Evolutionary conservation across 2,888 invertebrate genomes (phyloP).

Genomic region (Conus canariensis): DNA sequence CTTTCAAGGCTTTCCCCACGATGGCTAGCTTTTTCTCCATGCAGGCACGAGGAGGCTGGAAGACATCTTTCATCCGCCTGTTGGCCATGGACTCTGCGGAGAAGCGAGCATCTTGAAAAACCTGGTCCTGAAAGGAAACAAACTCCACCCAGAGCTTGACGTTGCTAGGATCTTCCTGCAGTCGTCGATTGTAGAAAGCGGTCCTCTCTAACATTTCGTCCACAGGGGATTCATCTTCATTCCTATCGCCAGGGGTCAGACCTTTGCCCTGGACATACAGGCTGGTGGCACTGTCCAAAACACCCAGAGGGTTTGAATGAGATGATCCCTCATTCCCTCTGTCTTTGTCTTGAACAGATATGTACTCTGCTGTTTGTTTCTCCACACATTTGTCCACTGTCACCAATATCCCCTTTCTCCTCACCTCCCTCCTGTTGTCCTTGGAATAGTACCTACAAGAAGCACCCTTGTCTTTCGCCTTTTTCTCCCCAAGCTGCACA

Average conservation of each 20-base stretch:
- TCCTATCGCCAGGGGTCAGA: neutral
- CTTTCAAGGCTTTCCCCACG: conserved; percentile 77
- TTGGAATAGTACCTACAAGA: conserved; percentile 64
- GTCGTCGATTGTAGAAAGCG: conserved; percentile 72
- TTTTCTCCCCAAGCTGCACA: conserved; percentile 47
- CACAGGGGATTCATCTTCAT: conserved; percentile 36
- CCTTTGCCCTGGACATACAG: conserved; percentile 70
- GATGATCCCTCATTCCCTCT: neutral
- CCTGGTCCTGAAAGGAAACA: conserved; percentile 78
- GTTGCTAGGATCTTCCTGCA: conserved; percentile 75
- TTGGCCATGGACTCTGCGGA: conserved; percentile 18
- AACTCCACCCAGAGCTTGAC: conserved; percentile 79
- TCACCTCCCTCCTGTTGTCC: conserved; percentile 46
- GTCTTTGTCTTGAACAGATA: conserved; percentile 40
- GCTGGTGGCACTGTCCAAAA: conserved; percentile 68
- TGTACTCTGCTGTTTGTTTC: conserved; percentile 23
- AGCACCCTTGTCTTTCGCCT: conserved; percentile 46
- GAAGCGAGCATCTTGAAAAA: conserved; percentile 52
- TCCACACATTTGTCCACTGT: neutral
- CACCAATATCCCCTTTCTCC: conserved; percentile 20
- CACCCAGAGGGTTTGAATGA: conserved; percentile 37
- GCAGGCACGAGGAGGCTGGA: conserved; percentile 56
- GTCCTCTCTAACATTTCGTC: conserved; percentile 55
- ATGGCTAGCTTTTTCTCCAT: conserved; percentile 79
- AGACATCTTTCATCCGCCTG: conserved; percentile 39